These are phyloP conservation scores for Dicerorhinus sumatrensis DNA, from an alignment of 2,113 vertebrate genomes.

Conservation along the genomic window DNA sequence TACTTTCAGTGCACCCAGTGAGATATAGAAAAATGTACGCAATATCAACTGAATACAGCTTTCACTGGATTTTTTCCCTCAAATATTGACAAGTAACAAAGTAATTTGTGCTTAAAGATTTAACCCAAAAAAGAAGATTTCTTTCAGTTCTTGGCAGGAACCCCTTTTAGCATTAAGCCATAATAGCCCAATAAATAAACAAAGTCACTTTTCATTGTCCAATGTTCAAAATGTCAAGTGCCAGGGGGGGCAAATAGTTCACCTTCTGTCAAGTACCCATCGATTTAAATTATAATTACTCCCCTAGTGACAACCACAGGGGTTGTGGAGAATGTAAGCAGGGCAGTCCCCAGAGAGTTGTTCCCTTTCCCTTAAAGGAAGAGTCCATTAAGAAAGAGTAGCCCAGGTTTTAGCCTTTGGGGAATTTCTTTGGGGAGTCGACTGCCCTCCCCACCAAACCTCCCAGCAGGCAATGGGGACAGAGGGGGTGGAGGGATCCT, in stretches of 20 bases:
- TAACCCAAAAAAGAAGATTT: conserved; percentile 56
- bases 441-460: not conserved
- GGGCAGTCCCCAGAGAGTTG: not conserved
- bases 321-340: not conserved
- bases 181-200: conserved; percentile 77
- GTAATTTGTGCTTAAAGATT: conserved; percentile 69
- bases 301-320: conserved; percentile 49
- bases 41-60: conserved; percentile 69
- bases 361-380: not conserved
- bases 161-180: conserved; percentile 55
- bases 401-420: not conserved
- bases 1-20: conserved; percentile 69
- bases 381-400: conserved; percentile 3
- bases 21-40: conserved; percentile 72
- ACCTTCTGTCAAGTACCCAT: conserved; percentile 69
- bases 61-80: conserved; percentile 53
- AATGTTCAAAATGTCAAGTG: conserved; percentile 68
- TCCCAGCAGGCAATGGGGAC: not conserved
- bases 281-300: conserved; percentile 76
- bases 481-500: not conserved
- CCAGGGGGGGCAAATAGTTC: conserved; percentile 43
- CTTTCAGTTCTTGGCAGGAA: conserved; percentile 69
- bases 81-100: conserved; percentile 76
- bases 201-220: conserved; percentile 69
- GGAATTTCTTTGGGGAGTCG: not conserved